A percentile compares a stretch with the other conserved stretches of the same genome.
These are phyloP conservation scores for Chaetorhynchus papuensis DNA, from an alignment of 2,113 vertebrate species.

Conservation along the genomic window DNA sequence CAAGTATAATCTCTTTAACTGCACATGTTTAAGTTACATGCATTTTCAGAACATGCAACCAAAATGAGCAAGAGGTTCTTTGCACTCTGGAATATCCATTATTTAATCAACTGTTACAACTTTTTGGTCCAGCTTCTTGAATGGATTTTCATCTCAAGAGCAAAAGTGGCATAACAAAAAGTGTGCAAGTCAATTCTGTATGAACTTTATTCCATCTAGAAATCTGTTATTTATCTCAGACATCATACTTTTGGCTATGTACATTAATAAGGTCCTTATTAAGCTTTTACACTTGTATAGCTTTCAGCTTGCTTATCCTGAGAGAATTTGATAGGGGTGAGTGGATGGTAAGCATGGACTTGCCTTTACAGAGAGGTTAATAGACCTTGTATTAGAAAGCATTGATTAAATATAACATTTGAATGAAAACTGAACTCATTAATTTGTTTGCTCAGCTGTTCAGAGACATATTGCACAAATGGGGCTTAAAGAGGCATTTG, in stretches of 20 bases:
- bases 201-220: not conserved
- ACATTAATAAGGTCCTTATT: slow-evolving; percentile 30
- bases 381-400: slow-evolving; percentile 24
- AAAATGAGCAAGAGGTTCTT: not conserved
- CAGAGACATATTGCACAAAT: slow-evolving; percentile 42
- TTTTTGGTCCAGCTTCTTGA: not conserved
- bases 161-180: not conserved
- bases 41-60: not conserved
- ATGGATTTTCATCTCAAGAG: not conserved
- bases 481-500: slow-evolving; percentile 30
- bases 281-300: slow-evolving; percentile 13
- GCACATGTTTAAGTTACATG: not conserved
- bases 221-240: not conserved
- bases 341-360: not conserved
- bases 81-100: not conserved
- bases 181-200: not conserved
- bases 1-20: not conserved
- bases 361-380: slow-evolving; percentile 36
- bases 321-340: not conserved
- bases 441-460: slow-evolving; percentile 68
- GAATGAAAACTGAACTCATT: slow-evolving; percentile 63
- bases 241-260: not conserved
- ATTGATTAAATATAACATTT: slow-evolving; percentile 53
- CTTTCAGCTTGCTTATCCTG: slow-evolving; percentile 11
- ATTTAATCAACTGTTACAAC: not conserved